These are phyloP conservation scores for Ophioderma brevispina DNA, from an alignment of 35 echinoderm and acorn worm species.

Conservation along the genomic window DNA sequence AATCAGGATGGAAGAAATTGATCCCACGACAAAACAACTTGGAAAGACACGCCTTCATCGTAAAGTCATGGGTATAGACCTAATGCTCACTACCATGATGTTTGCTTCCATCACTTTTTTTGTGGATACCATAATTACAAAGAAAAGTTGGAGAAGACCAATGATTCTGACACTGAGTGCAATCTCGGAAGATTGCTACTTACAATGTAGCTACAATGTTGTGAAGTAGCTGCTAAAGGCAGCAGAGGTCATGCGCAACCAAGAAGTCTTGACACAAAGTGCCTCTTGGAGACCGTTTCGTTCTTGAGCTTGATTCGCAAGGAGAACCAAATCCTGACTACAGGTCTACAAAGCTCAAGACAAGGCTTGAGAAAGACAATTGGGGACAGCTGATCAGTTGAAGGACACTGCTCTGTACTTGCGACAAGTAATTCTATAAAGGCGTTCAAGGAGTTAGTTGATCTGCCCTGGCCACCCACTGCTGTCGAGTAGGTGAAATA, in stretches of 20 bases:
- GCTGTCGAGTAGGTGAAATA: no score
- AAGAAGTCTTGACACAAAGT: not conserved
- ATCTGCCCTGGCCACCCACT: not conserved
- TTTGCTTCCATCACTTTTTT: not conserved
- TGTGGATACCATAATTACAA: not conserved
- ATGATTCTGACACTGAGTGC: not conserved
- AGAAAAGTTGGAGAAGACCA: not conserved
- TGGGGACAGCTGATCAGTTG: not conserved
- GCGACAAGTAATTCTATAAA: not conserved
- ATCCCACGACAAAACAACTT: not conserved
- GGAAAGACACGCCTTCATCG: not conserved
- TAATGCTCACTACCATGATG: not conserved
- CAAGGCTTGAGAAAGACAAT: not conserved
- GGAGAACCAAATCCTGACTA: not conserved
- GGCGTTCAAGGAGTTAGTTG: not conserved
- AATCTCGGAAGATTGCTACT: not conserved
- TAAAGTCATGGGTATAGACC: not conserved
- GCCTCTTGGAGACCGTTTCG: not conserved
- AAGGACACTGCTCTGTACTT: not conserved
- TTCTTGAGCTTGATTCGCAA: not conserved
- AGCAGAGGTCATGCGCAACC: not conserved
- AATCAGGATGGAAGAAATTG: not conserved
- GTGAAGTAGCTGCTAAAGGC: not conserved
- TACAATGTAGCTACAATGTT: not conserved
- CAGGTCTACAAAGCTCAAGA: not conserved